Conservation (phyloP, 2,888 invertebrate genomes). For the Volucella zonaria region DNA sequence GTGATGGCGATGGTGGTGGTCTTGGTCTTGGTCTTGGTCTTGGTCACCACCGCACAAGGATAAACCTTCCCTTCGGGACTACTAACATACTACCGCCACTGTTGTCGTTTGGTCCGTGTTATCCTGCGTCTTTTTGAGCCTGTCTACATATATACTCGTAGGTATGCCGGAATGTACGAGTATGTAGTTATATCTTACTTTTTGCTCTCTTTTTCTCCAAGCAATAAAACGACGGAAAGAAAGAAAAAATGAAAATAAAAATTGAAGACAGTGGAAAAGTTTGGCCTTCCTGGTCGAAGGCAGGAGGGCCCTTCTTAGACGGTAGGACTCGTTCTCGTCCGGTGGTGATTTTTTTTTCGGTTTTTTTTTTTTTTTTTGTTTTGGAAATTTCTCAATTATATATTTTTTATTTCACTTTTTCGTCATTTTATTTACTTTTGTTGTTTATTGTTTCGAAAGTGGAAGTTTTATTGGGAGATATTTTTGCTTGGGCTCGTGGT, state of each 20-base stretch:
- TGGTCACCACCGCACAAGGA: slow-evolving; percentile 39
- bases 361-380: slow-evolving; percentile 32
- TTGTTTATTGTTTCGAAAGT: slow-evolving; percentile 71
- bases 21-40: too few species aligned
- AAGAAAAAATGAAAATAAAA: slow-evolving; percentile 42
- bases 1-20: neutral
- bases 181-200: neutral
- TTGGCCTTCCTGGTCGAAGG: slow-evolving; percentile 33
- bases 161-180: neutral
- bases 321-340: neutral
- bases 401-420: slow-evolving; percentile 64
- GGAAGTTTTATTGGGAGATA: slow-evolving; percentile 67
- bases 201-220: slow-evolving; percentile 45
- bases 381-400: slow-evolving; percentile 64
- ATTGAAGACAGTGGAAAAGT: slow-evolving; percentile 68
- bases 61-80: slow-evolving; percentile 38
- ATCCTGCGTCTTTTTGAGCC: slow-evolving; percentile 45
- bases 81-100: slow-evolving; percentile 3
- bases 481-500: slow-evolving; percentile 41
- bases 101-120: slow-evolving; percentile 17
- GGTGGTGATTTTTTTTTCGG: slow-evolving; percentile 18
- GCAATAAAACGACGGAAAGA: slow-evolving; percentile 60
- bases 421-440: slow-evolving; percentile 69
- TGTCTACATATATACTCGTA: slow-evolving; percentile 11
- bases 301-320: slow-evolving; percentile 4